Base-by-base conservation (phyloP, 2,888 invertebrate genomes). In the Hydroisotoma schaefferi region DNA sequence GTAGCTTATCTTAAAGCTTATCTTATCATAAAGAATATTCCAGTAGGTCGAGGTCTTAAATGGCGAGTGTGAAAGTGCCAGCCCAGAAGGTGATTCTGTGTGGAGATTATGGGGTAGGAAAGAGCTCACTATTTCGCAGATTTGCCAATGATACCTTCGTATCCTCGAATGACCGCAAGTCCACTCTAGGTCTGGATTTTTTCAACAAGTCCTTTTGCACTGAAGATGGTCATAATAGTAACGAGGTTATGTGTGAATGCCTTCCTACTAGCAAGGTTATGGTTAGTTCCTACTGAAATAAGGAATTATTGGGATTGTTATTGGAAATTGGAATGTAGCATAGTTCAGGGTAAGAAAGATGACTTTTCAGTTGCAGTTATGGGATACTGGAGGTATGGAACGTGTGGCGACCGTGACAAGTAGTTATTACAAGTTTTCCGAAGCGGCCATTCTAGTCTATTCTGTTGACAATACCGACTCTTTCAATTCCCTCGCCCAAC, bases 321-420 rank as follows among this genome's bases (percentile, higher is more conserved):
- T 33, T 33, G 8, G 8, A 8, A 33, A 10, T 33, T 10, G 8
- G 8, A 8, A 33, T 33, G 33, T 33, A 15, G 33, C 8, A 15
- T 33, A 33, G 8, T 33, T 8, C 8, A 33, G 15, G 33, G 8
- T 8, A 33, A 33, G 8, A 53, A 10, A 23, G 6, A 15, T 59
- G 60, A 69, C 68, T 67, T 61, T 65, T 67, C 75, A 79, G 93
- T 80, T 95, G 65, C 93, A 94, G 79, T 79, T 95, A 70, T 95
- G 94, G 94, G 95, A 95, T 76, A 95, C 95, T 37, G 94, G 94
- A 70, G 94, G 94, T 51, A 93, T 95, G 91, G 95, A 95, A 78
- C 82, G 94, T 73, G 93, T 94, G 66, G 94, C 94, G 47, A 93
- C 93, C 2, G 90, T 95, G 22, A 94, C 94, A 12, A 91, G 92